Percentiles rank a stretch among this genome's conserved stretches.
phyloP scores from a whole-genome alignment of 2,888 invertebrate species.

The Cynaeus angustus region DNA sequence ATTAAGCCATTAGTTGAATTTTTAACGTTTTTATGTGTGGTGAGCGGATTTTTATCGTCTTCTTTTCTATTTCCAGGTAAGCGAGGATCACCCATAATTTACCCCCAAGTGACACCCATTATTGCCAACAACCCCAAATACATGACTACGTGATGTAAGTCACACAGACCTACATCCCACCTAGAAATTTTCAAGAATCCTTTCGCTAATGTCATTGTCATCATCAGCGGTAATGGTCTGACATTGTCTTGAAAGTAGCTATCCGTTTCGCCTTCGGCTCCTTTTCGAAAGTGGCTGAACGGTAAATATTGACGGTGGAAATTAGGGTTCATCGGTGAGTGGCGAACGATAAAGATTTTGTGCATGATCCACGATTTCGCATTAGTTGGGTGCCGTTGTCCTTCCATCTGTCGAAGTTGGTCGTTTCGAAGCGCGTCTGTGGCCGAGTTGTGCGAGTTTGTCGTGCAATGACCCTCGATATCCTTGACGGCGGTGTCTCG shows the following conservation, averaged over 20 bases:
- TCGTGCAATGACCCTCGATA: conserved; percentile 53
- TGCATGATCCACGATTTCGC: conserved; percentile 12
- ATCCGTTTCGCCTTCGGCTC: conserved; percentile 22
- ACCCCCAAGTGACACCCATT: background rate
- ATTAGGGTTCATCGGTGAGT: conserved; percentile 22
- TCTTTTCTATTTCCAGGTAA: conserved; percentile 8
- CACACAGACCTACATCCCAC: background rate
- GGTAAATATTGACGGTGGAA: conserved; percentile 30
- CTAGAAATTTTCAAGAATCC: background rate
- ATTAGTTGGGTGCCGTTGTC: conserved; percentile 21
- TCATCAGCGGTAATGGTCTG: conserved; percentile 17
- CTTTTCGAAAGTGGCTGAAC: conserved; percentile 20
- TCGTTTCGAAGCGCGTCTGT: conserved; percentile 32
- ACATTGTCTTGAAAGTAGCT: conserved; percentile 31
- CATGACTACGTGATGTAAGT: background rate
- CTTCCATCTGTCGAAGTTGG: conserved; percentile 29
- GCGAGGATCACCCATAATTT: background rate
- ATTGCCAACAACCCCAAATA: background rate
- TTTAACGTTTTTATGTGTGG: background rate
- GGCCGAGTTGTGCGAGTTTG: conserved; percentile 47
- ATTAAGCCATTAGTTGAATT: background rate
- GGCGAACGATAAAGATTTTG: conserved; percentile 1
- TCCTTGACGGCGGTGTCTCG: conserved; percentile 53
- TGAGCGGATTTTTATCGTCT: conserved; percentile 5
- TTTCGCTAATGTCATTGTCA: conserved; percentile 29